Evolutionary conservation across 1,140 invertebrate species (phyloP).

Genomic region (Drosophila lini): DNA sequence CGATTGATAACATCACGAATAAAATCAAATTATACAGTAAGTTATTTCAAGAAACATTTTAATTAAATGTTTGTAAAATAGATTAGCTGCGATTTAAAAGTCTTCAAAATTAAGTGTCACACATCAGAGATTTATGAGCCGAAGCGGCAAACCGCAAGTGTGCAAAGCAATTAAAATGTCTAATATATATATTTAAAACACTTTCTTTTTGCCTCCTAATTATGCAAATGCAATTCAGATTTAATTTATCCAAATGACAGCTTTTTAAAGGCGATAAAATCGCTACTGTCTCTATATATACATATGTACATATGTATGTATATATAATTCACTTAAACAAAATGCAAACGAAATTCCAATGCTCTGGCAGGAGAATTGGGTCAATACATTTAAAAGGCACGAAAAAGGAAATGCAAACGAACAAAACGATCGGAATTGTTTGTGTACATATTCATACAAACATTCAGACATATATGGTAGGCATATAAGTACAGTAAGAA

Average conservation of each 20-base stretch:
- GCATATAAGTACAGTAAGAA: constrained; percentile 24
- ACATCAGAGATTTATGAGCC: constrained; percentile 32
- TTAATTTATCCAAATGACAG: constrained; percentile 11
- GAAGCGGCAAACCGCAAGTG: constrained; percentile 13
- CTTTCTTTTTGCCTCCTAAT: constrained; percentile 10
- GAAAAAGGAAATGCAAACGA: constrained; percentile 68
- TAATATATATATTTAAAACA: constrained; percentile 8
- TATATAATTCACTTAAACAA: constrained; percentile 20
- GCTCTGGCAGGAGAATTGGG: constrained; percentile 57
- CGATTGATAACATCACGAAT: not conserved
- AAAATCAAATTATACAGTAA: constrained; percentile 47
- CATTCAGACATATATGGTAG: not conserved
- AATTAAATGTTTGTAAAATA: constrained; percentile 11
- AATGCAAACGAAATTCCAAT: constrained; percentile 53
- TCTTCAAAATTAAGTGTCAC: constrained; percentile 18
- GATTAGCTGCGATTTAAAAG: constrained; percentile 8
- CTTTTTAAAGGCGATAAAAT: constrained; percentile 34
- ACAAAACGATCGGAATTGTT: constrained; percentile 48
- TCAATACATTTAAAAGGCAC: constrained; percentile 68
- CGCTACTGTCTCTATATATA: not conserved
- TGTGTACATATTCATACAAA: constrained; percentile 24
- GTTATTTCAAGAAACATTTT: constrained; percentile 29
- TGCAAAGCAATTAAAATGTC: constrained; percentile 26
- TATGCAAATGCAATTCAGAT: constrained; percentile 46
- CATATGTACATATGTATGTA: not conserved